Percentiles rank a stretch among this genome's conserved stretches.
Conservation (phyloP, 2,797 vertebrate genomes). For the Avahi laniger region DNA sequence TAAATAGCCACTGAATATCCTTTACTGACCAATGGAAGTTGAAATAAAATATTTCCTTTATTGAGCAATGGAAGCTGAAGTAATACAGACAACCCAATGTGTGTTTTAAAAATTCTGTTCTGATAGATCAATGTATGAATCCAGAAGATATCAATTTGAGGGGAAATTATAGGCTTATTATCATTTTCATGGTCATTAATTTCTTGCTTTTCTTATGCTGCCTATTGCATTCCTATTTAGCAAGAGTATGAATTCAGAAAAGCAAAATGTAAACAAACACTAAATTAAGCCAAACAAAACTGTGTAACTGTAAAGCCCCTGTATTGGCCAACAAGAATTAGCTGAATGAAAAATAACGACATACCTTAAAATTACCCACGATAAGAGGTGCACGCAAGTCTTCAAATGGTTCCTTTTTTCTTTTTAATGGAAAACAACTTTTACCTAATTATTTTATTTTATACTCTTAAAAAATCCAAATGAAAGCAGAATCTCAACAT, state of each 20-base stretch:
- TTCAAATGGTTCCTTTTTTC: background rate
- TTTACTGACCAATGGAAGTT: background rate
- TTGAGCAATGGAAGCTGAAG: background rate
- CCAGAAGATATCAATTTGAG: background rate
- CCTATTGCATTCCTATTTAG: background rate
- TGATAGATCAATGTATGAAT: background rate
- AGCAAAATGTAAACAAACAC: background rate
- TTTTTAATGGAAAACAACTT: background rate
- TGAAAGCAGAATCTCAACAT: background rate
- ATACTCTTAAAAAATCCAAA: background rate
- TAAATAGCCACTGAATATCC: background rate
- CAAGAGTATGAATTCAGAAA: background rate
- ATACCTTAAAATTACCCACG: background rate
- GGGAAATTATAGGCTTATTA: background rate
- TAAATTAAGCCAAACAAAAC: background rate
- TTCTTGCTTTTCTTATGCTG: background rate
- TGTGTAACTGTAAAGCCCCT: background rate
- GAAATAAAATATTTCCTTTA: background rate
- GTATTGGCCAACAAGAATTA: background rate
- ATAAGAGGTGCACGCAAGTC: background rate
- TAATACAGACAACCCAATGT: background rate
- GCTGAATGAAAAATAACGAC: background rate
- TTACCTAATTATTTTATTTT: background rate
- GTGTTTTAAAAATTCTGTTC: background rate
- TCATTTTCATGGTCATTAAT: background rate